Percentiles rank a stretch among this genome's conserved stretches.
phyloP scores from a whole-genome alignment of 2,888 invertebrate genomes.

The Portevinia maculata region DNA sequence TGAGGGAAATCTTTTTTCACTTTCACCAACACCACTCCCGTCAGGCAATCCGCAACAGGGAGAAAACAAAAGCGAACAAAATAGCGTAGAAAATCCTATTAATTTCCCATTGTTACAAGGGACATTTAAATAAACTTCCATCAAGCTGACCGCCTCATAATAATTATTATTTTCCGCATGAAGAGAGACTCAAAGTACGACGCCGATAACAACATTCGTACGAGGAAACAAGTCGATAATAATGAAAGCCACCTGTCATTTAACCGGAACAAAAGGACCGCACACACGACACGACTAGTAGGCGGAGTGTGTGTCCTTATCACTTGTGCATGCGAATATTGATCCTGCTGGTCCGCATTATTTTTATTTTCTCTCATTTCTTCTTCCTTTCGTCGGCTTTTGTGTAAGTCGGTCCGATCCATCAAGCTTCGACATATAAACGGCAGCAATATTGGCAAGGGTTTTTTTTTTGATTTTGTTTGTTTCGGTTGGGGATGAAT shows the following conservation, averaged over 20 bases:
- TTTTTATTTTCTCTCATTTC: slow-evolving; percentile 5
- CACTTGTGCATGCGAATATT: slow-evolving; percentile 67
- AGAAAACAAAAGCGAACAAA: not conserved
- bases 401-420: slow-evolving; percentile 38
- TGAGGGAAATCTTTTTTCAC: slow-evolving; percentile 33
- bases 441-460: slow-evolving; percentile 51
- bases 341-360: slow-evolving; percentile 50
- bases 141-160: slow-evolving; percentile 68
- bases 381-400: slow-evolving; percentile 44
- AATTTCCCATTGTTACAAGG: slow-evolving; percentile 57
- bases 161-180: slow-evolving; percentile 73
- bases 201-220: slow-evolving; percentile 13
- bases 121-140: slow-evolving; percentile 53
- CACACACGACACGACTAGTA: slow-evolving; percentile 19
- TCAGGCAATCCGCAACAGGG: not conserved
- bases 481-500: slow-evolving; percentile 2
- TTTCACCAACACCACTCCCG: slow-evolving; percentile 3
- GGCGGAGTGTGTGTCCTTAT: slow-evolving; percentile 38
- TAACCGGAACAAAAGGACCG: slow-evolving; percentile 70
- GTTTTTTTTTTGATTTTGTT: not conserved
- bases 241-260: slow-evolving; percentile 73
- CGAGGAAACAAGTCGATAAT: slow-evolving; percentile 21
- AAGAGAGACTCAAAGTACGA: slow-evolving; percentile 51
- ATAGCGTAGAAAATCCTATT: slow-evolving; percentile 52
- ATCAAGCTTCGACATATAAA: slow-evolving; percentile 66